Base-by-base conservation (phyloP, 2,888 invertebrate genomes). In the Colostygia pectinataria region DNA sequence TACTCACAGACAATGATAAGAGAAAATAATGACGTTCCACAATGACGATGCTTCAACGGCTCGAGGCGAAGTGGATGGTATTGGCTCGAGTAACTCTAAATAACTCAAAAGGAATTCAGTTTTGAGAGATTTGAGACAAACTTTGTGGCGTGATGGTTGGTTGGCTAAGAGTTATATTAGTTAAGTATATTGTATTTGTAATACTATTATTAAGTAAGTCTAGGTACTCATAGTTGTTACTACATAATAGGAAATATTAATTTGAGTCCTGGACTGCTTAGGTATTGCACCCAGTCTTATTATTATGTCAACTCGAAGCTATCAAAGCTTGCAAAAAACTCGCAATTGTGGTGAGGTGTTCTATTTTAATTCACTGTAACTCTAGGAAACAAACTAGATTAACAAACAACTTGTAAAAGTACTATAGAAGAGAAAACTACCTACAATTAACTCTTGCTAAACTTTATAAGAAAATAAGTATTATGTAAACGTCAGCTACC, bases 1-100 rank as follows among this genome's bases (percentile, higher is more conserved):
- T 81, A 74, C 75, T 74, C 61, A 63, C 75, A 77, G 75, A 80
- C 78, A 80, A 78, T 75, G 82, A 83, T 83, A 82, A 81, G 78
- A 75, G 75, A 78, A 80, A 81, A 83, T 82, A 82, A 83, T 80
- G 77, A 82, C 69, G 71, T 77, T 78, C 71, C 67, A 69, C 71
- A 69, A 71, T 71, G 69, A 68, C 62, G 55, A 59, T 67, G 66
- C 74, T 70, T 58, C 59, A 54, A 44, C 39, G 31, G 52, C 41
- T 43, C 32, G 10, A 12, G 18, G 42, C 18, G 23, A 28, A 33
- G 32, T 33, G 13, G 33, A 33, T 42, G 13, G 18, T 33, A 44
- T 44, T 44, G 39, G 45, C 24, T 53, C 25, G 13, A 40, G 47
- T 47, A 34, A 29, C 36, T 49, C 34, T 24, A 20, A 20, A 20